phyloP scores from a whole-genome alignment of 2,113 vertebrate genomes.

The Setophaga petechia region DNA sequence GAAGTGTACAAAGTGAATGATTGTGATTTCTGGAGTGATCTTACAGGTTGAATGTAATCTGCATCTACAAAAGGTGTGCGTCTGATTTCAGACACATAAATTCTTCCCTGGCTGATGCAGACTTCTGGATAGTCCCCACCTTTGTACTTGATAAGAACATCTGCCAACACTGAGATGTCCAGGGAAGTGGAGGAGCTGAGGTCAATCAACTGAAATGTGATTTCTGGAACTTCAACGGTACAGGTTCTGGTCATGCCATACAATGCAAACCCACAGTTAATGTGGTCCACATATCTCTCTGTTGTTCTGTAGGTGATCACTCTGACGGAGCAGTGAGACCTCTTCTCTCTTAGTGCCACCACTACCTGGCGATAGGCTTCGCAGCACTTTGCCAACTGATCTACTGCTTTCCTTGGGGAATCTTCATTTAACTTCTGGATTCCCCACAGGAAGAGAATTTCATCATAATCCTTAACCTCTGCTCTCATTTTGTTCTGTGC shows the following conservation, averaged over 20 bases:
- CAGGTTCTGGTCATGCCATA: constrained; percentile 84
- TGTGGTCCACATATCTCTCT: constrained; percentile 73
- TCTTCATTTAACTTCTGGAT: constrained; percentile 75
- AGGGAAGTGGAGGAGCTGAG: constrained; percentile 75
- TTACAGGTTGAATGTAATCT: background rate
- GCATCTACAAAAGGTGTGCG: constrained; percentile 52
- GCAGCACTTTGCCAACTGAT: constrained; percentile 76
- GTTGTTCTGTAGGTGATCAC: constrained; percentile 82
- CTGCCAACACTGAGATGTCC: constrained; percentile 76
- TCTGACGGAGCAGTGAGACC: constrained; percentile 40
- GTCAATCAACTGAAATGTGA: constrained; percentile 85
- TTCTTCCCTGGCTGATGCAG: constrained; percentile 77
- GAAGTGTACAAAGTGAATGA: constrained; percentile 76
- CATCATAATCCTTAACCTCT: constrained; percentile 54
- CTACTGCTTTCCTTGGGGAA: constrained; percentile 61
- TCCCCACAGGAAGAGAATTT: constrained; percentile 83
- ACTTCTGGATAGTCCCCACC: constrained; percentile 77
- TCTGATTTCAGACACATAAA: constrained; percentile 65
- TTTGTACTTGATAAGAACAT: constrained; percentile 71
- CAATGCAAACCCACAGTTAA: constrained; percentile 82
- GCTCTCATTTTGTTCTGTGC: constrained; percentile 33
- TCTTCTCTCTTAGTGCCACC: constrained; percentile 71
- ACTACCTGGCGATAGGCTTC: constrained; percentile 81
- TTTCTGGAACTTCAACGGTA: constrained; percentile 72
- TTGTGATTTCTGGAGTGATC: constrained; percentile 1